Evolutionary conservation across 2,797 vertebrate genomes (phyloP), one percentile per base, ranked within the genome.

Genomic region (Betta splendens): DNA sequence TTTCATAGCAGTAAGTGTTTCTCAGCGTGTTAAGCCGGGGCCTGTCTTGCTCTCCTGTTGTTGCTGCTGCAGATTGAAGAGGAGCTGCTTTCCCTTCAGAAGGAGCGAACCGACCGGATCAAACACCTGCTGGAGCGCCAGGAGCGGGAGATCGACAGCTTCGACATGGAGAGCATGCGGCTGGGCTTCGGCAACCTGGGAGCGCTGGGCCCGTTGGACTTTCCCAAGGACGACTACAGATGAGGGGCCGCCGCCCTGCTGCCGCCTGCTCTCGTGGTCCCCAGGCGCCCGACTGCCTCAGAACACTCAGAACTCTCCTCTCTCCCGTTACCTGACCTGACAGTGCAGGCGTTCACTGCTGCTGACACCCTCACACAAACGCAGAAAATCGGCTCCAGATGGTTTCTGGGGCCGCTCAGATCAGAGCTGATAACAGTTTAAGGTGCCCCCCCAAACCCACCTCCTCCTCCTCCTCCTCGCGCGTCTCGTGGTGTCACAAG

Each of bases 141-240:
- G 92, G 95, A 96, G 90, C 92, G 96, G 51, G 97, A 99, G 92
- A 93, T 91, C 33, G 96, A 99, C 79, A 89, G 86, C 80, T 99
- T 98, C 81, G 96, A 99, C 92, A 88, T 96, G 94, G 97, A 99
- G 92, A 99, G 96, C 89, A 82, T 96, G 83, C 92, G 96, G 45
- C 94, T 97, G 91, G 97, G 97, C 87, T 98, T 98, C 66, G 90
- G 92, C 62, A 98, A 96, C 94, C 90, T 97, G 91, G 94, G 31
- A 13, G 33, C 12, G 5, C 4, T 35, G 33, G 15, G 95, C 64
- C 91, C 91, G 38, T 91, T 97, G 92, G 97, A 98, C 83, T 96
- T 94, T 76, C 95, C 96, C 88, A 99, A 99, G 93, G 96, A 99
- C 77, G 96, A 98, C 93, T 98, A 96, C 90, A 98, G 96, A 98